Evolutionary conservation across 37 sponge, comb jelly and placozoan genomes (phyloP).

Genomic region (Amphimedon queenslandica): DNA sequence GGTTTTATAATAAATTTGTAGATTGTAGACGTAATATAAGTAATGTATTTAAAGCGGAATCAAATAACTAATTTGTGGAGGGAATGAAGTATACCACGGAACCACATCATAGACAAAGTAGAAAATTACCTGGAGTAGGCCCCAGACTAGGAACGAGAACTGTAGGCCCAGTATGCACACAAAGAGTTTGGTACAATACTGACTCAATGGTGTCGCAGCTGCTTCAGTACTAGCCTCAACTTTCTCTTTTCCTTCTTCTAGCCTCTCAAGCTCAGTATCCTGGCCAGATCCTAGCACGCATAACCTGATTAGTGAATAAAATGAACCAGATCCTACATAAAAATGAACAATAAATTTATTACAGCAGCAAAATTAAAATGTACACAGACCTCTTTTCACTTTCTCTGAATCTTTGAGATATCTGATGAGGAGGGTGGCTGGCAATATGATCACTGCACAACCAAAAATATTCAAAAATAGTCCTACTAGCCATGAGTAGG

Average conservation of each 20-base stretch:
- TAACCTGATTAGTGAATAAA: slow-evolving; percentile 40
- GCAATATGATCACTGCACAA: slow-evolving; percentile 77
- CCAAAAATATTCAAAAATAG: slow-evolving; percentile 82
- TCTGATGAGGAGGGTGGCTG: slow-evolving; percentile 71
- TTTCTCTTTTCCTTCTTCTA: neutral
- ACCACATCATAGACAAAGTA: neutral
- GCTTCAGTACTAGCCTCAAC: neutral
- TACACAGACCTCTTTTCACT: slow-evolving; percentile 76
- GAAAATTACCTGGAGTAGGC: slow-evolving; percentile 73
- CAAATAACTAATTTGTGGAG: too few species aligned
- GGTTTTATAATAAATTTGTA: neutral
- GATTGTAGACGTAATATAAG: neutral
- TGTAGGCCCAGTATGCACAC: slow-evolving; percentile 80
- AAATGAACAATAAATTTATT: neutral
- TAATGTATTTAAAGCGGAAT: too few species aligned
- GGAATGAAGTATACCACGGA: neutral
- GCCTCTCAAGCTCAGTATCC: slow-evolving; percentile 4
- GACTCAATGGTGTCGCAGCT: neutral
- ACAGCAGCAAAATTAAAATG: too few species aligned
- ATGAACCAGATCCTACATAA: slow-evolving; percentile 38
- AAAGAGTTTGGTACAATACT: slow-evolving; percentile 29
- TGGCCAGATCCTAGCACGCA: slow-evolving; percentile 45
- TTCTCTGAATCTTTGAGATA: slow-evolving; percentile 46
- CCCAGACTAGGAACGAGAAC: slow-evolving; percentile 89
- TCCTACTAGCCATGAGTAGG: slow-evolving; percentile 83